Percentiles rank a stretch among this genome's conserved stretches.
Conservation (phyloP, 2,797 vertebrate genomes). For the Borostomias antarcticus region DNA sequence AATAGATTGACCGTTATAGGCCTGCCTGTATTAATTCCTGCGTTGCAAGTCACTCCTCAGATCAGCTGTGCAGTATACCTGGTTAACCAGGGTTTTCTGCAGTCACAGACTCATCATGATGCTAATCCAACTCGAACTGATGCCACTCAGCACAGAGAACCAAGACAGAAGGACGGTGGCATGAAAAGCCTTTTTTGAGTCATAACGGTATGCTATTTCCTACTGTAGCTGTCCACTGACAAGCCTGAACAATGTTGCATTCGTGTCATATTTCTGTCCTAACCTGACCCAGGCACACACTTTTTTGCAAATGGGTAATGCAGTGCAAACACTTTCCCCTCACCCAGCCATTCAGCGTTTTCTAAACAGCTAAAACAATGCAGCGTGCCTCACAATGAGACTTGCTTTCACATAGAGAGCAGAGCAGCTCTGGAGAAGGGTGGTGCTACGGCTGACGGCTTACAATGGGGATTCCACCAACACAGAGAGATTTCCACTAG, state of each 20-base stretch:
- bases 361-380: constrained; percentile 72
- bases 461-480: constrained; percentile 56
- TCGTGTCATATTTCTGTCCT: constrained; percentile 31
- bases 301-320: constrained; percentile 54
- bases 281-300: constrained; percentile 32
- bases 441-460: constrained; percentile 44
- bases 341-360: constrained; percentile 73
- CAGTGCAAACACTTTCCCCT: constrained; percentile 69
- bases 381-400: constrained; percentile 57
- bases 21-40: background rate
- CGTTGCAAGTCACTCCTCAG: background rate
- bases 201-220: background rate
- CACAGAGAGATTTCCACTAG: constrained; percentile 52
- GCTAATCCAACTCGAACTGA: background rate
- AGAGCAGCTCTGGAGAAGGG: constrained; percentile 60
- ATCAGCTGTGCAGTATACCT: background rate
- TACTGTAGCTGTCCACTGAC: background rate
- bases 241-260: constrained; percentile 18
- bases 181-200: no score
- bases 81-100: background rate
- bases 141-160: no score
- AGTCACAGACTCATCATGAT: background rate
- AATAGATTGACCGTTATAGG: background rate
- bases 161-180: background rate
- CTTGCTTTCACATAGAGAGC: constrained; percentile 55